Conservation (phyloP, 2,888 invertebrate species). For the Odontocerum albicorne region DNA sequence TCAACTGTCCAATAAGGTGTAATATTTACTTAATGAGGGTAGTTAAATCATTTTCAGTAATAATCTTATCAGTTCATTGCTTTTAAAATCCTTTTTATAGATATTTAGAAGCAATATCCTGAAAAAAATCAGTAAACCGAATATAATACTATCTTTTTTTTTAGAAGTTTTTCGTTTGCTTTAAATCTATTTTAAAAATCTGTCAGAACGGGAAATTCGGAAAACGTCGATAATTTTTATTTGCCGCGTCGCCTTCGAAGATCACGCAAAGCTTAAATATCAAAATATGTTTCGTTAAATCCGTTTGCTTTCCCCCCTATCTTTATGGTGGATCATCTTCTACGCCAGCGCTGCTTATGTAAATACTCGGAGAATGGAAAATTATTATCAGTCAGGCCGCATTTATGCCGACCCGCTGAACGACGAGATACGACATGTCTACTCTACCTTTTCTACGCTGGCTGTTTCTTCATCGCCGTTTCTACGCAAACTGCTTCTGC, state of each 20-base stretch:
- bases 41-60: too few species aligned
- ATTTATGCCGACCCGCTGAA: background rate
- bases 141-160: background rate
- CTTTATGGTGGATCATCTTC: constrained; percentile 4
- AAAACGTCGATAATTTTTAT: constrained; percentile 4
- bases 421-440: background rate
- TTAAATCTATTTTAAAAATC: background rate
- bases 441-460: too few species aligned
- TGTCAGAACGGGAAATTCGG: background rate
- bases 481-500: too few species aligned
- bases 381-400: background rate
- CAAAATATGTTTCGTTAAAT: background rate
- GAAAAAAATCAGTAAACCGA: background rate
- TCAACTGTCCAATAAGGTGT: too few species aligned
- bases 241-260: background rate
- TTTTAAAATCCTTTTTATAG: too few species aligned
- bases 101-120: too few species aligned
- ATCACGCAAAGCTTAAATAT: background rate
- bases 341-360: background rate
- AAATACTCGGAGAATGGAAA: background rate
- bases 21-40: too few species aligned
- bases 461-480: too few species aligned
- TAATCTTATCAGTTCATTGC: too few species aligned
- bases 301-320: constrained; percentile 1
- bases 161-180: background rate